A percentile compares a stretch with the other conserved stretches of the same genome.
These are phyloP conservation scores for Hyalella azteca DNA, from an alignment of 2,888 invertebrate species.

Conservation along the genomic window DNA sequence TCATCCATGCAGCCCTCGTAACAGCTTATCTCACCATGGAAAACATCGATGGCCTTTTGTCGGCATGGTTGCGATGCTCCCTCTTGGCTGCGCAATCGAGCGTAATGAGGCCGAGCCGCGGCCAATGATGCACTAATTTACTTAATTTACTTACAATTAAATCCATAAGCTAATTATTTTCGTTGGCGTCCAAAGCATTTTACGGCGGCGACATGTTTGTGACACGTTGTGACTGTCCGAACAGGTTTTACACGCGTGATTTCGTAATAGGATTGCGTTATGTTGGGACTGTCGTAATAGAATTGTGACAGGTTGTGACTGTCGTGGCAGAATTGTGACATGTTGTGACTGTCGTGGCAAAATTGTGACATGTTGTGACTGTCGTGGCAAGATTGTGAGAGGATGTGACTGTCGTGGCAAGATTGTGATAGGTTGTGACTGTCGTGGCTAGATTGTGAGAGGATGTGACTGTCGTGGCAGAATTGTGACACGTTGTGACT, in stretches of 20 bases:
- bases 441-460: too few relatives aligned
- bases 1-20: constrained; percentile 4
- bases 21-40: constrained; percentile 8
- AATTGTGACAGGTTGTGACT: background rate
- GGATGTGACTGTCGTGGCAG: too few relatives aligned
- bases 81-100: background rate
- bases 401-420: too few relatives aligned
- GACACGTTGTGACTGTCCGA: too few relatives aligned
- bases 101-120: background rate
- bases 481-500: too few relatives aligned
- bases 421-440: too few relatives aligned
- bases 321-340: too few relatives aligned
- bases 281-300: background rate
- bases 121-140: constrained; percentile 1
- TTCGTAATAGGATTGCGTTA: background rate
- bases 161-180: background rate
- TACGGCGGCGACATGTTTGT: too few relatives aligned
- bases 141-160: background rate
- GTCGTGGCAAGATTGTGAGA: too few relatives aligned
- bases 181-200: background rate
- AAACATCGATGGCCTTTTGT: constrained; percentile 18
- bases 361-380: too few relatives aligned
- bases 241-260: background rate
- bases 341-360: too few relatives aligned
- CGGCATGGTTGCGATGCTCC: background rate